Percentiles rank a stretch among this genome's conserved stretches.
Evolutionary conservation across 2,888 invertebrate genomes (phyloP).

Genomic region (Agriopis aurantiaria): DNA sequence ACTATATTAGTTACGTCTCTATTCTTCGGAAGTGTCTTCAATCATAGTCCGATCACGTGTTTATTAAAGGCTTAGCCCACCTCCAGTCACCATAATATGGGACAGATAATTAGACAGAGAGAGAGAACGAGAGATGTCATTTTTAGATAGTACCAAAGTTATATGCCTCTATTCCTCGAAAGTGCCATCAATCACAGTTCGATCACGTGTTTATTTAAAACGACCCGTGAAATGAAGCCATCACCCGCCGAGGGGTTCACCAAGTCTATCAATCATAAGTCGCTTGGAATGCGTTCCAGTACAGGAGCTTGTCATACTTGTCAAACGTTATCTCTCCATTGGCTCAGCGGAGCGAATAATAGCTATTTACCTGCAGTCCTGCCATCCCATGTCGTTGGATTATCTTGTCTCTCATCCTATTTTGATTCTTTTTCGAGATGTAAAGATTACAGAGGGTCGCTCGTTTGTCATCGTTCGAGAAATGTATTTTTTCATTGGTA

Average conservation of each 20-base stretch:
- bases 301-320: constrained; percentile 72
- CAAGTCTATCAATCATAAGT: constrained; percentile 76
- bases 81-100: no score
- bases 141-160: no score
- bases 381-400: constrained; percentile 65
- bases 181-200: constrained; percentile 55
- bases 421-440: constrained; percentile 72
- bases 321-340: constrained; percentile 76
- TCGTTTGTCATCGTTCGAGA: constrained; percentile 40
- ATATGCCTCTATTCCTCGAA: constrained; percentile 5
- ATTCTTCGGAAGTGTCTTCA: no score
- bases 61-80: no score
- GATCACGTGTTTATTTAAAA: constrained; percentile 65
- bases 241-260: constrained; percentile 62
- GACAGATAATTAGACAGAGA: no score
- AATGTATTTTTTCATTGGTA: constrained; percentile 19
- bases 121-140: no score
- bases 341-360: constrained; percentile 80
- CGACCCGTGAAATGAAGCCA: constrained; percentile 77
- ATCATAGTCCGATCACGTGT: no score
- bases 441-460: constrained; percentile 67
- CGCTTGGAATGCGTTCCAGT: constrained; percentile 49
- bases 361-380: constrained; percentile 80
- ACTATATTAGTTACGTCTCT: no score
- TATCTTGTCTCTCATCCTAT: constrained; percentile 69